A percentile compares a stretch with the other conserved stretches of the same genome.
Conservation (phyloP, 2,888 invertebrate genomes). For the Schizaphis graminum region DNA sequence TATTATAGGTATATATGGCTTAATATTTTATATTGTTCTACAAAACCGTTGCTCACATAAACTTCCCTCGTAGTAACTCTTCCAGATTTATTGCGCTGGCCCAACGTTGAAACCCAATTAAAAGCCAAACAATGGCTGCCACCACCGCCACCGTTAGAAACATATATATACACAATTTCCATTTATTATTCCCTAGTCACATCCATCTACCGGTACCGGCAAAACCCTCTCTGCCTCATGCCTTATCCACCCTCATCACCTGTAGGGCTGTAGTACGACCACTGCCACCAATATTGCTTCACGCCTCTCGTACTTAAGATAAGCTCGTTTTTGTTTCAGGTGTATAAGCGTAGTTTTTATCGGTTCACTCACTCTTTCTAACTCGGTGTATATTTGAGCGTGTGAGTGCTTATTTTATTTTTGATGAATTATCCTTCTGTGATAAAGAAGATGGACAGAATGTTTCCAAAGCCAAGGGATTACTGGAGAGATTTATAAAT, state of each 20-base stretch:
- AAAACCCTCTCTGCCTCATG: not conserved
- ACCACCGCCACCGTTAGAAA: not conserved
- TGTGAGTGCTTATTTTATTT: slow-evolving; percentile 17
- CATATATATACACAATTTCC: slow-evolving; percentile 46
- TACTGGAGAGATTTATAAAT: slow-evolving; percentile 56
- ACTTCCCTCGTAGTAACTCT: slow-evolving; percentile 47
- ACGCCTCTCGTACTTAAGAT: slow-evolving; percentile 18
- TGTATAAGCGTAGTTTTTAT: slow-evolving; percentile 58
- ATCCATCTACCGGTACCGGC: slow-evolving; percentile 23
- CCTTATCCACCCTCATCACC: not conserved
- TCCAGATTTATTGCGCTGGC: slow-evolving; percentile 61
- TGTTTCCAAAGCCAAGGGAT: slow-evolving; percentile 53
- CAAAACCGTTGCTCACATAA: slow-evolving; percentile 34
- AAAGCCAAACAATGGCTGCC: slow-evolving; percentile 64
- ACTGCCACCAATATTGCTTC: not conserved
- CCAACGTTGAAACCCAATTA: slow-evolving; percentile 64
- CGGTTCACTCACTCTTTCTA: not conserved
- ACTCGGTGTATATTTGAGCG: not conserved
- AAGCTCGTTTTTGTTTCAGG: slow-evolving; percentile 61
- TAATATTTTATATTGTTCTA: slow-evolving; percentile 34
- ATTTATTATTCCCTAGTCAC: slow-evolving; percentile 62
- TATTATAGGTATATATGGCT: not conserved
- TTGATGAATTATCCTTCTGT: slow-evolving; percentile 53
- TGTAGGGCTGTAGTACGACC: not conserved
- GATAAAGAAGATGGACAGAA: slow-evolving; percentile 47